phyloP scores from a whole-genome alignment of 1,140 invertebrate genomes.

The Gonatopus flavifemur region DNA sequence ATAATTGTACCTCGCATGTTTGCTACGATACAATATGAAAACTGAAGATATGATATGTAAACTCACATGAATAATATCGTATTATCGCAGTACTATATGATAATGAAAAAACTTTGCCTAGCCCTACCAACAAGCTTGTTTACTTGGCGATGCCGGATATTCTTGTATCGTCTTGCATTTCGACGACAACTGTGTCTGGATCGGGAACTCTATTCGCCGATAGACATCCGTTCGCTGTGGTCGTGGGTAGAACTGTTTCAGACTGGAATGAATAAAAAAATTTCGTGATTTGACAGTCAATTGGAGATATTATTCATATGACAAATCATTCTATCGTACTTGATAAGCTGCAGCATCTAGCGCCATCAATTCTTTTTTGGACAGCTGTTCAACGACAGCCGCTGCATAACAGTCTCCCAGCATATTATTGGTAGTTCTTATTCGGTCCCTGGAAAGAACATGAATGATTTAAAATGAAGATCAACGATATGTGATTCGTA shows the following conservation, averaged over 20 bases:
- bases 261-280: slow-evolving; percentile 35
- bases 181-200: slow-evolving; percentile 55
- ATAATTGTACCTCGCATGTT: too few relatives aligned
- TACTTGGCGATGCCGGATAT: slow-evolving; percentile 57
- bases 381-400: slow-evolving; percentile 81
- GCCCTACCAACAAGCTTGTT: slow-evolving; percentile 58
- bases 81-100: too few relatives aligned
- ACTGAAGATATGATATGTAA: too few relatives aligned
- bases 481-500: background rate
- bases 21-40: too few relatives aligned
- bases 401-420: slow-evolving; percentile 86
- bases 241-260: slow-evolving; percentile 53
- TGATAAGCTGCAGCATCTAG: slow-evolving; percentile 68
- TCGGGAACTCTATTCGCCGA: slow-evolving; percentile 55
- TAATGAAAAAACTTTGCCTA: too few relatives aligned
- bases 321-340: slow-evolving; percentile 36
- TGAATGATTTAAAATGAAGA: too few relatives aligned
- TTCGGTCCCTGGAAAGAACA: slow-evolving; percentile 70
- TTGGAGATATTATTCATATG: background rate
- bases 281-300: background rate
- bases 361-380: slow-evolving; percentile 77
- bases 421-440: slow-evolving; percentile 87
- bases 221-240: slow-evolving; percentile 54
- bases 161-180: slow-evolving; percentile 55
- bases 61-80: too few relatives aligned